A percentile compares a stretch with the other conserved stretches of the same genome.
Evolutionary conservation across 2,888 invertebrate genomes (phyloP).

Genomic region (Cerceris rybyensis): DNA sequence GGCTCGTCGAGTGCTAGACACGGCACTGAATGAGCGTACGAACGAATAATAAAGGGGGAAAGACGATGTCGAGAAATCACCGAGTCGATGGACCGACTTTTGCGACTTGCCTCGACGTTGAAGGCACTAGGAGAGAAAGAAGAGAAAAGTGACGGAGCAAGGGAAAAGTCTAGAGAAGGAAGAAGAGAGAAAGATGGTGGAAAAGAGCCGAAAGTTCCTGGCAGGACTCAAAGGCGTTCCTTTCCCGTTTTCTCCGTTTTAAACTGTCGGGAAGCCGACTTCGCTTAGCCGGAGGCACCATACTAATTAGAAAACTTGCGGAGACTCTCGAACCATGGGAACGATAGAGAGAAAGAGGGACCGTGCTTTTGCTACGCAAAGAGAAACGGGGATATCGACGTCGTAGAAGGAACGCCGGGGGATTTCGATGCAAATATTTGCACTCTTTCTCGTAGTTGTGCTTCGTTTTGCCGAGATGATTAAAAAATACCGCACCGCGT

Average conservation of each 20-base stretch:
- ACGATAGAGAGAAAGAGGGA: slow-evolving; percentile 45
- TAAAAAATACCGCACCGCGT: slow-evolving; percentile 1
- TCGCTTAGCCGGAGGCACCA: slow-evolving; percentile 65
- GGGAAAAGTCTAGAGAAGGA: not conserved
- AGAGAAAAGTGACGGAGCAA: slow-evolving; percentile 10
- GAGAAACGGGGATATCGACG: slow-evolving; percentile 20
- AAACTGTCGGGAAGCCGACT: slow-evolving; percentile 63
- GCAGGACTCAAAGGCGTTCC: slow-evolving; percentile 64
- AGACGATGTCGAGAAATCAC: slow-evolving; percentile 47
- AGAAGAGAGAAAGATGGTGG: not conserved
- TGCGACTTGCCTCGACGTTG: slow-evolving; percentile 43
- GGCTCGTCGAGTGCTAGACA: slow-evolving; percentile 25
- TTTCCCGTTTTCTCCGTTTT: slow-evolving; percentile 59
- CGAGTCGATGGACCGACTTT: slow-evolving; percentile 62
- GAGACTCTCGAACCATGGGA: slow-evolving; percentile 54
- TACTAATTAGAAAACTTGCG: slow-evolving; percentile 75
- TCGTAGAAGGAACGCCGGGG: slow-evolving; percentile 25
- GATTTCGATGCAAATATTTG: slow-evolving; percentile 55
- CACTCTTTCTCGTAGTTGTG: not conserved
- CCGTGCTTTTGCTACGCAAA: not conserved
- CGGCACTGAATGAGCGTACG: slow-evolving; percentile 25
- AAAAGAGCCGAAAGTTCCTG: slow-evolving; percentile 47
- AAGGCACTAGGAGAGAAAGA: slow-evolving; percentile 3
- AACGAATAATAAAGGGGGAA: slow-evolving; percentile 52
- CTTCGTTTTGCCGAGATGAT: slow-evolving; percentile 5